A percentile compares a stretch with the other conserved stretches of the same genome.
These are phyloP conservation scores for Siniperca chuatsi DNA, from an alignment of 2,113 vertebrate genomes.

Conservation along the genomic window DNA sequence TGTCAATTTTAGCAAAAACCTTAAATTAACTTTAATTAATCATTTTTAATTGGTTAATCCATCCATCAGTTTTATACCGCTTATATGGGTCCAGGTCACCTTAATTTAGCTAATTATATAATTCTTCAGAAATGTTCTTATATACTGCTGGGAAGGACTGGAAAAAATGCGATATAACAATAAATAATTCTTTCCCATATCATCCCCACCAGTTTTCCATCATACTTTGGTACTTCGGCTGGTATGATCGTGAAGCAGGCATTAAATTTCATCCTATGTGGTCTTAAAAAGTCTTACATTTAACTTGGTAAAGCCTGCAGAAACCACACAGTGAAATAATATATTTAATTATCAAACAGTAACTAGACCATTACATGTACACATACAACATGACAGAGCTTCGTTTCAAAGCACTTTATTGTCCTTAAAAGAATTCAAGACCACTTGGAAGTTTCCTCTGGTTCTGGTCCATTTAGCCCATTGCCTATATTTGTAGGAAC, in stretches of 20 bases:
- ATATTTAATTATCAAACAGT: background rate
- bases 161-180: background rate
- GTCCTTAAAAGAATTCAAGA: background rate
- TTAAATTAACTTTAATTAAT: background rate
- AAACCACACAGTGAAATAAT: background rate
- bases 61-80: background rate
- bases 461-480: background rate
- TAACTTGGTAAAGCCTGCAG: background rate
- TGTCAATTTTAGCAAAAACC: background rate
- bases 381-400: background rate
- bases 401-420: background rate
- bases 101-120: background rate
- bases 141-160: background rate
- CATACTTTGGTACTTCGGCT: background rate
- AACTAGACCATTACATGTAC: background rate
- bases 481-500: constrained; percentile 3
- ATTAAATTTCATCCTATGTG: background rate
- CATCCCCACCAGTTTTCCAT: background rate
- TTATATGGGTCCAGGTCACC: background rate
- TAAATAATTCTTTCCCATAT: too few species aligned
- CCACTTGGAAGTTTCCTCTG: background rate
- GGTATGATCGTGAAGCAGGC: background rate
- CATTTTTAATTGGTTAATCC: background rate
- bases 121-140: background rate
- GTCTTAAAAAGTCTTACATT: constrained; percentile 9